Evolutionary conservation across 2,888 invertebrate genomes (phyloP).

Genomic region (Drosophila longiperda): DNA sequence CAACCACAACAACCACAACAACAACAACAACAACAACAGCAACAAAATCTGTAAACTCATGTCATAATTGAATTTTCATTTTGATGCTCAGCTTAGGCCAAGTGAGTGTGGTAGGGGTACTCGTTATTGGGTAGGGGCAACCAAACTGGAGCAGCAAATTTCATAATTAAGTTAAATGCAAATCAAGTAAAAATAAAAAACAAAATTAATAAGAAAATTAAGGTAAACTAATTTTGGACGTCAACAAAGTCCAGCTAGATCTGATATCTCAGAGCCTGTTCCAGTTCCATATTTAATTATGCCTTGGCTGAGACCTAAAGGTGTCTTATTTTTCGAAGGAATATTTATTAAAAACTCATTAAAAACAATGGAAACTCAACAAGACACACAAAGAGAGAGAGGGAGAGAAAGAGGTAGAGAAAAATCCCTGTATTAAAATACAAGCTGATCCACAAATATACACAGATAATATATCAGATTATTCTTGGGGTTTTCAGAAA

Average conservation of each 20-base stretch:
- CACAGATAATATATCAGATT: not conserved
- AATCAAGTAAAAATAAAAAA: slow-evolving; percentile 29
- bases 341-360: slow-evolving; percentile 71
- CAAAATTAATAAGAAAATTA: slow-evolving; percentile 6
- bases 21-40: not conserved
- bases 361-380: slow-evolving; percentile 47
- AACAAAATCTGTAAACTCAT: slow-evolving; percentile 64
- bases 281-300: slow-evolving; percentile 8
- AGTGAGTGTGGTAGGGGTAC: not conserved
- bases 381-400: not conserved
- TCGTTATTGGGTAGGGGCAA: not conserved
- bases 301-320: slow-evolving; percentile 39
- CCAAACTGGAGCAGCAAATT: slow-evolving; percentile 19
- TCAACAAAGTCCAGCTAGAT: slow-evolving; percentile 4
- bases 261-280: slow-evolving; percentile 4
- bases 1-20: not conserved
- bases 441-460: not conserved
- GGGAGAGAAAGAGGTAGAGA: too few relatives aligned
- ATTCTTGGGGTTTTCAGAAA: not conserved
- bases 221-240: slow-evolving; percentile 58
- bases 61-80: slow-evolving; percentile 77
- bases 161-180: slow-evolving; percentile 64
- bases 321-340: slow-evolving; percentile 13
- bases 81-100: slow-evolving; percentile 47
- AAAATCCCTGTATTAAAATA: not conserved